Conservation (phyloP, 2,888 invertebrate genomes). For the Dusona sp. region DNA sequence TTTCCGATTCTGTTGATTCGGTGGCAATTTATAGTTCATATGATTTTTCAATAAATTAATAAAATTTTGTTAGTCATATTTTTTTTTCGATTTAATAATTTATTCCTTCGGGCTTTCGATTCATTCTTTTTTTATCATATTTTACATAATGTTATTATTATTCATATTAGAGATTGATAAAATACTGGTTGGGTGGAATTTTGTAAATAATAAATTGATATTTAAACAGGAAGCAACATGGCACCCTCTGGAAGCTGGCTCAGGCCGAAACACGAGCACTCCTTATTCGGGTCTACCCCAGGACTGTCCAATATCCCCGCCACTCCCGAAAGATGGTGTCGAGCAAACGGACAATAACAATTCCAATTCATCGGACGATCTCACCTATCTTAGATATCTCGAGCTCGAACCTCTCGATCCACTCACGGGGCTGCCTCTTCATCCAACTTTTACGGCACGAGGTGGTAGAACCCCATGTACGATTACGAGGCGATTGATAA, state of each 20-base stretch:
- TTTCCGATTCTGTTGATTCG: slow-evolving; percentile 79
- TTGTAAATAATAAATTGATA: neutral
- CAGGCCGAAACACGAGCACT: slow-evolving; percentile 84
- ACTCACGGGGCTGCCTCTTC: slow-evolving; percentile 85
- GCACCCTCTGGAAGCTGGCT: slow-evolving; percentile 84
- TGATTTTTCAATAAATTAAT: neutral
- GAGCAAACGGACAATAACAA: slow-evolving; percentile 81
- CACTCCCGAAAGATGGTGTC: slow-evolving; percentile 79
- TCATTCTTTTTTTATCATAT: too few species aligned
- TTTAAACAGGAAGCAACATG: slow-evolving; percentile 83
- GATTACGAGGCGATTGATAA: slow-evolving; percentile 88
- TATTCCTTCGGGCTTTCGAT: neutral
- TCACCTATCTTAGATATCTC: slow-evolving; percentile 88
- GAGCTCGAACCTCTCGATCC: slow-evolving; percentile 92
- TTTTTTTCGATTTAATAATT: neutral
- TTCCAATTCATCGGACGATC: slow-evolving; percentile 82
- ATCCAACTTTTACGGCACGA: slow-evolving; percentile 86
- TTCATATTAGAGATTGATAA: too few species aligned
- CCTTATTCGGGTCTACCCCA: slow-evolving; percentile 79
- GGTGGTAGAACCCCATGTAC: slow-evolving; percentile 94
- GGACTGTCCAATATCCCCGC: slow-evolving; percentile 81
- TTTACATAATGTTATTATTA: neutral
- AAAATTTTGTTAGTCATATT: neutral
- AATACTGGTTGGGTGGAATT: neutral
- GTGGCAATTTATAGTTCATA: neutral